Evolutionary conservation across 64 coral and sea anemone genomes (phyloP).

Genomic region (Actinia tenebrosa): DNA sequence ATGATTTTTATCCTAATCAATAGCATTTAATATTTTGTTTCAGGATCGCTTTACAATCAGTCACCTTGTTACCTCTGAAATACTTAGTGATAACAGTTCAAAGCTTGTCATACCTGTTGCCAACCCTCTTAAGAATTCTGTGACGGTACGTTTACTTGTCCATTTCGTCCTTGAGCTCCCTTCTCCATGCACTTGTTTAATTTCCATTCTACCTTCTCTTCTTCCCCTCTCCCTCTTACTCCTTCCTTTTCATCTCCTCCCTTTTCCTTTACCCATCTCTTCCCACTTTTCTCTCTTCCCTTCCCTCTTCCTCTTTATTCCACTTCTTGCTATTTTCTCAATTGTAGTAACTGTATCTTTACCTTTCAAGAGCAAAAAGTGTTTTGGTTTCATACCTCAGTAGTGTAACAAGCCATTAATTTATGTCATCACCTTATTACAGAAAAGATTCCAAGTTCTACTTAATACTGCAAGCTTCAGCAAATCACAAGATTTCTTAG

Average conservation of each 20-base stretch:
- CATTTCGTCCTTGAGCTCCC: neutral
- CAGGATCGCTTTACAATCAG: neutral
- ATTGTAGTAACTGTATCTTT: no score
- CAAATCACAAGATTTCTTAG: constrained; percentile 38
- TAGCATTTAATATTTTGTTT: neutral
- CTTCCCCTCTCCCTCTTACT: no score
- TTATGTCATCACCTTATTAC: neutral
- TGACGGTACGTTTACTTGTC: neutral
- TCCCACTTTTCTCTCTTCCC: no score
- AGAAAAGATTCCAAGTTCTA: constrained; percentile 13
- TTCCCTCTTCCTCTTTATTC: no score
- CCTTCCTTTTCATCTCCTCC: no score
- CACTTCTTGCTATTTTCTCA: no score
- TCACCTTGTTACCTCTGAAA: neutral
- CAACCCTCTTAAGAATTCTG: constrained; percentile 8
- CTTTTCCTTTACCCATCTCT: no score
- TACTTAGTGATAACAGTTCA: neutral
- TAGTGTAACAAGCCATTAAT: neutral
- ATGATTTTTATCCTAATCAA: neutral
- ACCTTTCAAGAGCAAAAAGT: neutral
- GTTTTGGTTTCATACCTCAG: neutral
- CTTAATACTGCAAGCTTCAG: constrained; percentile 25
- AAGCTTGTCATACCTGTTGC: constrained; percentile 8
- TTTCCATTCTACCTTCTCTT: no score
- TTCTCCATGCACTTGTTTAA: neutral